These are phyloP conservation scores for Stigmatopora argus DNA, from an alignment of 2,113 vertebrate species.

Conservation along the genomic window DNA sequence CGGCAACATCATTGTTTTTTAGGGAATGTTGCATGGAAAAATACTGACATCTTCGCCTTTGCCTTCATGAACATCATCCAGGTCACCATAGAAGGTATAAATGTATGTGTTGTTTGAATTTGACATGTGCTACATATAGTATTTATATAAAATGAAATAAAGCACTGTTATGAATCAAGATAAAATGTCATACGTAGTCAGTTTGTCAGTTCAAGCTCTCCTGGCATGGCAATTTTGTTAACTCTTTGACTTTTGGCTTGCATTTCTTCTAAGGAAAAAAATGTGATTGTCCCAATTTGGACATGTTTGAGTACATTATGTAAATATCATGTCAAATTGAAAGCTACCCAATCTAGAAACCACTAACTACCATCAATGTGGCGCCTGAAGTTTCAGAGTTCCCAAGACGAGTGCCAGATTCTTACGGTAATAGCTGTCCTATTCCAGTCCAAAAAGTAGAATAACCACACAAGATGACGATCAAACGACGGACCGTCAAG, in stretches of 20 bases:
- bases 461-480: neutral
- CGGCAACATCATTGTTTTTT: constrained; percentile 12
- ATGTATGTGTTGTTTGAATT: too few species aligned
- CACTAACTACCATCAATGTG: neutral
- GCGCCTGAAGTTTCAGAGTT: neutral
- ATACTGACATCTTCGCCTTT: constrained; percentile 9
- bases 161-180: too few species aligned
- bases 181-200: too few species aligned
- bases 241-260: too few species aligned
- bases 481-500: neutral
- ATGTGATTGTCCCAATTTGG: neutral
- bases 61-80: neutral
- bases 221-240: too few species aligned
- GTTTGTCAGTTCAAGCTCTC: too few species aligned
- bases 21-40: constrained; percentile 1
- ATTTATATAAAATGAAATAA: too few species aligned
- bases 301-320: neutral
- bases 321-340: neutral
- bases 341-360: neutral
- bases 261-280: too few species aligned
- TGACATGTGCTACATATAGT: too few species aligned
- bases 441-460: neutral
- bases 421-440: constrained; percentile 3
- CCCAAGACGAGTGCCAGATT: neutral
- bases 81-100: too few species aligned